Evolutionary conservation across 2,113 vertebrate genomes (phyloP).

Genomic region (Actenoides hombroni): DNA sequence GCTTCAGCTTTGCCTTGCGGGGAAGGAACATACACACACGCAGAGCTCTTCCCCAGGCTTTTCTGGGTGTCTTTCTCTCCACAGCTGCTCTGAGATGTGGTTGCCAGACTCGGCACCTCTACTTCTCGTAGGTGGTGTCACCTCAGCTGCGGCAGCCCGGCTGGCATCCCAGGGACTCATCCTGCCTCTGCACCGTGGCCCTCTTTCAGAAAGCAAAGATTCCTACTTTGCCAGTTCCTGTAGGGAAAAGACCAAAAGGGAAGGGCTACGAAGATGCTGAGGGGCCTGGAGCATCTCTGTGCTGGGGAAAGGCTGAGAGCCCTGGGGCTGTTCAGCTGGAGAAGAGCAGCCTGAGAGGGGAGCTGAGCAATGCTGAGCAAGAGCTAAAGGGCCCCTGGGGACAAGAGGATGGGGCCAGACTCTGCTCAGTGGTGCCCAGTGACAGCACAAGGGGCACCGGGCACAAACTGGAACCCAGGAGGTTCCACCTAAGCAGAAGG

Average conservation of each 20-base stretch:
- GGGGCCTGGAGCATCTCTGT: background rate
- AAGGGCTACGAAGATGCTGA: background rate
- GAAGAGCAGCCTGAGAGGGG: background rate
- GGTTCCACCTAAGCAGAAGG: background rate
- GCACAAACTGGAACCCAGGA: background rate
- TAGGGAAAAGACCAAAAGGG: background rate
- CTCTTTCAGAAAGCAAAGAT: background rate
- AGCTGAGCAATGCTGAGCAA: background rate
- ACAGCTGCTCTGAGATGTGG: background rate
- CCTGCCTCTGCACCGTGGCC: accelerated
- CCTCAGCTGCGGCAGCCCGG: background rate
- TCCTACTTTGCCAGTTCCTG: no score
- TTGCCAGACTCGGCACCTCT: background rate
- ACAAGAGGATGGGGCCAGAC: no score
- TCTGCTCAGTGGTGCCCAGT: background rate
- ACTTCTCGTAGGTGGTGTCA: background rate
- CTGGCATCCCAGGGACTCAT: background rate
- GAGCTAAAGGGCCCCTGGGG: background rate
- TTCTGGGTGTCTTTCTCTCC: background rate
- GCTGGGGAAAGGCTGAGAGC: background rate
- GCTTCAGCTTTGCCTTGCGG: background rate
- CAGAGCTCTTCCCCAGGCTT: background rate
- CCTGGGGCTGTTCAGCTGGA: background rate
- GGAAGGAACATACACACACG: background rate
- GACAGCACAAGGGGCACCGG: background rate